phyloP scores from a whole-genome alignment of 1,140 invertebrate species.

The Heterodera carotae region DNA sequence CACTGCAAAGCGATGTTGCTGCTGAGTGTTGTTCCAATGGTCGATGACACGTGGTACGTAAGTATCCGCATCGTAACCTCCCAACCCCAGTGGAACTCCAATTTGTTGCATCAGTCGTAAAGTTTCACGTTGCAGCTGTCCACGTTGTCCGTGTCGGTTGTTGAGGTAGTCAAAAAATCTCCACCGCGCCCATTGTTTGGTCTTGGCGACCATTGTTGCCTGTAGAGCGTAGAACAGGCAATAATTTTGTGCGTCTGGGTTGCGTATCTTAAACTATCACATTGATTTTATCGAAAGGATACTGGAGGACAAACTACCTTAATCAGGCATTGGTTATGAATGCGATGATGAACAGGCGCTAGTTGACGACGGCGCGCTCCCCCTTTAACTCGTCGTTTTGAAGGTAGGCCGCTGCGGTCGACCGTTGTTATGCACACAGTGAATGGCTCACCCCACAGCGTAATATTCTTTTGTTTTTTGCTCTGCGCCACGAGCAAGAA shows the following conservation, averaged over 20 bases:
- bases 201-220: too few species aligned
- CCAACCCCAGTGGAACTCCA: too few species aligned
- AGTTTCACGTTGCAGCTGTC: too few species aligned
- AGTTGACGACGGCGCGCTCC: not conserved
- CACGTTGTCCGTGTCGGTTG: too few species aligned
- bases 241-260: not conserved
- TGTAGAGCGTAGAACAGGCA: too few species aligned
- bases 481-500: not conserved
- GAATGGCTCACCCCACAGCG: constrained; percentile 5
- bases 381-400: not conserved
- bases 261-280: not conserved
- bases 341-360: not conserved
- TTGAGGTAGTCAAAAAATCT: too few species aligned
- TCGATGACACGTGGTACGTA: too few species aligned
- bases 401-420: not conserved
- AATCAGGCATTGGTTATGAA: constrained; percentile 6
- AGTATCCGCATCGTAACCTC: too few species aligned
- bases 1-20: too few species aligned
- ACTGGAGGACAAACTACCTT: constrained; percentile 5
- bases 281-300: not conserved
- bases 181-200: too few species aligned
- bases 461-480: not conserved
- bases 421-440: not conserved
- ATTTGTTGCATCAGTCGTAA: too few species aligned
- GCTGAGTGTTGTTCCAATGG: too few species aligned